phyloP scores from a whole-genome alignment of 2,888 invertebrate genomes.

The Drosophila heteroneura region DNA sequence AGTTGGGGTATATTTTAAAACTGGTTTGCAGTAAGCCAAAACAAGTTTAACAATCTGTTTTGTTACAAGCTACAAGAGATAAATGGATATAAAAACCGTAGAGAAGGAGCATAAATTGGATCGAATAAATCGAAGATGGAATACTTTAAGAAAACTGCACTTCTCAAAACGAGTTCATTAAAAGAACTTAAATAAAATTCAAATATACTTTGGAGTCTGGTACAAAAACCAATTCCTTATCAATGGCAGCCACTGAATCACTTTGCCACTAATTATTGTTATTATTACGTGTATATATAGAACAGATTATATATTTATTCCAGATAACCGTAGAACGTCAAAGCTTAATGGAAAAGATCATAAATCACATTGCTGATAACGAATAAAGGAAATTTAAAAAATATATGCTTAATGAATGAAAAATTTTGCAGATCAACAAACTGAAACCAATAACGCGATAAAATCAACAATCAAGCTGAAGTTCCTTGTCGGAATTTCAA shows the following conservation, averaged over 20 bases:
- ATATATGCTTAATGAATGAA: background rate
- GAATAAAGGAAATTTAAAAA: background rate
- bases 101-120: background rate
- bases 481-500: constrained; percentile 3
- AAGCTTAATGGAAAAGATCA: background rate
- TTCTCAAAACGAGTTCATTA: no score
- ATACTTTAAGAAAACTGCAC: background rate
- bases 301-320: background rate
- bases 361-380: constrained; percentile 12
- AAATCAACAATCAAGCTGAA: constrained; percentile 5
- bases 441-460: background rate
- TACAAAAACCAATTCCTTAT: background rate
- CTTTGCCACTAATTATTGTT: background rate
- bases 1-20: background rate
- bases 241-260: background rate
- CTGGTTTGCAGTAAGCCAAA: background rate
- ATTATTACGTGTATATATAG: background rate
- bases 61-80: background rate
- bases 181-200: background rate
- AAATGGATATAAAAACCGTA: background rate
- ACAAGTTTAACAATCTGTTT: background rate
- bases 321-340: background rate
- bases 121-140: background rate
- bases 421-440: constrained; percentile 15
- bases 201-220: background rate